Percentiles rank a stretch among this genome's conserved stretches.
Evolutionary conservation across 2,888 invertebrate species (phyloP).

Genomic region (Heliconius cydno): DNA sequence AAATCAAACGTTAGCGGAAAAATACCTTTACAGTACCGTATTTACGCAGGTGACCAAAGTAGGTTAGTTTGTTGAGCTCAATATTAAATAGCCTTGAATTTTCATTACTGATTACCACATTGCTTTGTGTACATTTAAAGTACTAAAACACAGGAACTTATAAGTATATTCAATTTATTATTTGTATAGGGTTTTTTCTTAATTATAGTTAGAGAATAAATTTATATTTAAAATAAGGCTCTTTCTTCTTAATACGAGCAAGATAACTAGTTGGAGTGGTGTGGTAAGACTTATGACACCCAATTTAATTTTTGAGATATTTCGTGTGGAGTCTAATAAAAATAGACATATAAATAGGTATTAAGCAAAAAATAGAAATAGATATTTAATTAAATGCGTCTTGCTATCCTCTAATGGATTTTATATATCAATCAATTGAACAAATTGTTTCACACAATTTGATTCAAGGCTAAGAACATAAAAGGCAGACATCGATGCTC

Average conservation of each 20-base stretch:
- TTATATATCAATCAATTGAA: slow-evolving; percentile 15
- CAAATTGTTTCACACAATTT: slow-evolving; percentile 15
- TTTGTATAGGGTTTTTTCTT: too few species aligned
- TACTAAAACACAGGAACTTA: not conserved
- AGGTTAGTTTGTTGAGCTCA: slow-evolving; percentile 5
- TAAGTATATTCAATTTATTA: not conserved
- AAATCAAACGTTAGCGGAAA: not conserved
- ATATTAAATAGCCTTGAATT: slow-evolving; percentile 12
- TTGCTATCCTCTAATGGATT: not conserved
- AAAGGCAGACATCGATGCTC: slow-evolving; percentile 9
- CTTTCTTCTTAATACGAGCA: too few species aligned
- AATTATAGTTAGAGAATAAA: too few species aligned
- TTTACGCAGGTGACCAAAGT: slow-evolving; percentile 11
- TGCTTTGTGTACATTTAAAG: not conserved
- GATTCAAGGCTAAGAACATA: slow-evolving; percentile 16
- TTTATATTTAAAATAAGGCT: too few species aligned
- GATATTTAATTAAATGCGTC: not conserved
- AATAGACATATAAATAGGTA: too few species aligned
- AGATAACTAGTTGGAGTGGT: too few species aligned
- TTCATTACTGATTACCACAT: slow-evolving; percentile 7
- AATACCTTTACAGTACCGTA: slow-evolving; percentile 14
- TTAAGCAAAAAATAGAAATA: too few species aligned
- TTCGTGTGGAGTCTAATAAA: too few species aligned
- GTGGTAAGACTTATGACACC: too few species aligned
- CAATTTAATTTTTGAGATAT: too few species aligned